phyloP scores from a whole-genome alignment of 2,113 vertebrate genomes.

The Apeltes quadracus region DNA sequence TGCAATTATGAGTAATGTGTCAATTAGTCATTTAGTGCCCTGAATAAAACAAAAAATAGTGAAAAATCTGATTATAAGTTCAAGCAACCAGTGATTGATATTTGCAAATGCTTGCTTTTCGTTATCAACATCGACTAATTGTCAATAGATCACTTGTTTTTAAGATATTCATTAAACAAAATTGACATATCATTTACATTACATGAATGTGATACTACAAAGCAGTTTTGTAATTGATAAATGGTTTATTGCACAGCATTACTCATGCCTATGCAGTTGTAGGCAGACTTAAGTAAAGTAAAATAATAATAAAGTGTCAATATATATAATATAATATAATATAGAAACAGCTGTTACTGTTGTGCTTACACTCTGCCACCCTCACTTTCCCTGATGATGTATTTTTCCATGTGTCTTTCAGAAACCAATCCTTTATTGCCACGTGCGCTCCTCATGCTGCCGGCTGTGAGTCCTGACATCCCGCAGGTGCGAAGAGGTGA shows the following conservation, averaged over 20 bases:
- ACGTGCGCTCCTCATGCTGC: slow-evolving; percentile 48
- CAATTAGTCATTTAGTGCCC: background rate
- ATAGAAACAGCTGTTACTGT: background rate
- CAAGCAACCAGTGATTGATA: background rate
- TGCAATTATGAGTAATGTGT: background rate
- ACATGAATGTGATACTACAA: background rate
- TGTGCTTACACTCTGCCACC: slow-evolving; percentile 52
- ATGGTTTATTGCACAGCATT: background rate
- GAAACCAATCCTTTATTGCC: slow-evolving; percentile 64
- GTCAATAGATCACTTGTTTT: background rate
- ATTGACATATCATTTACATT: background rate
- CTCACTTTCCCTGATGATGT: slow-evolving; percentile 50
- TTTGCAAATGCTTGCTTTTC: background rate
- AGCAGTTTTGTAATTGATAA: background rate
- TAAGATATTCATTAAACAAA: background rate
- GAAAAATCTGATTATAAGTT: background rate
- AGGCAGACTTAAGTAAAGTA: background rate
- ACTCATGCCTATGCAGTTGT: background rate
- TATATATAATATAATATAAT: no score
- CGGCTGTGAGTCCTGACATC: slow-evolving; percentile 68
- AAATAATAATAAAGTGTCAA: background rate
- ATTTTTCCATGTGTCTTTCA: slow-evolving; percentile 60
- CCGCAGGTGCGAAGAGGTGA: slow-evolving; percentile 76
- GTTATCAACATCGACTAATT: background rate
- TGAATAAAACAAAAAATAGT: background rate